Base-by-base conservation (phyloP, 2,888 invertebrate genomes). In the Baccha elongata region DNA sequence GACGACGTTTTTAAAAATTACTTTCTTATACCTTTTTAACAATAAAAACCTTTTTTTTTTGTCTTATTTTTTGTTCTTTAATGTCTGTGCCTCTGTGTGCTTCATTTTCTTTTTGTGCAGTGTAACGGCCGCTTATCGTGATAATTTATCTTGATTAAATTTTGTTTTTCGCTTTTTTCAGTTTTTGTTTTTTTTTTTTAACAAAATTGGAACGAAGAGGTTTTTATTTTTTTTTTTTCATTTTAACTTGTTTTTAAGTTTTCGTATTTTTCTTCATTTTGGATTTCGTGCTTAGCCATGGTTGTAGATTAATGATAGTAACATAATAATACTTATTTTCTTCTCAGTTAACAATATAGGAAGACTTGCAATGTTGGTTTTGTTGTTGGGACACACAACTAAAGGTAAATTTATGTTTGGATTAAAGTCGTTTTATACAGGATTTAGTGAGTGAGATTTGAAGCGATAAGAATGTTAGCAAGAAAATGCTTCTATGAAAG, bases 131-230 rank as follows among this genome's bases (percentile, higher is more conserved):
- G 62, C 76, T 83, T 83, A 83, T 83, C 81, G 55, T 62, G 52
- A 76, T 72, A 71, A 83, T 83, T 83, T 83, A 83, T 83, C 81
- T 83, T 72, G 81, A 83, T 83, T 71, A 83, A 76, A 83, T 76
- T 71, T 83, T 76, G 76, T 81, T 81, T n/a, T 81, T 81, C 81
- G 76, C 81, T 76, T 81, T 81, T 81, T 62, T 67, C 55, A 37
- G n/a, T 53, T 53, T 67, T 46, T 44, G 52, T 53, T 52, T 15
- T 15, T 8, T 64, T 71, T 64, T 60, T 40, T 19, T 15, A 48
- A 37, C 44, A 55, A 76, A 67, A 81, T 72, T 81, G 81, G 52
- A 76, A 76, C 65, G 69, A 71, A 76, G 53, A 67, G 53, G 72
- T 67, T 67, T 55, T 53, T 23, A 46, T 53, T 62, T 65, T 65